These are phyloP conservation scores for Acrocephalus scirpaceus DNA, from an alignment of 2,797 vertebrate genomes.

Conservation along the genomic window DNA sequence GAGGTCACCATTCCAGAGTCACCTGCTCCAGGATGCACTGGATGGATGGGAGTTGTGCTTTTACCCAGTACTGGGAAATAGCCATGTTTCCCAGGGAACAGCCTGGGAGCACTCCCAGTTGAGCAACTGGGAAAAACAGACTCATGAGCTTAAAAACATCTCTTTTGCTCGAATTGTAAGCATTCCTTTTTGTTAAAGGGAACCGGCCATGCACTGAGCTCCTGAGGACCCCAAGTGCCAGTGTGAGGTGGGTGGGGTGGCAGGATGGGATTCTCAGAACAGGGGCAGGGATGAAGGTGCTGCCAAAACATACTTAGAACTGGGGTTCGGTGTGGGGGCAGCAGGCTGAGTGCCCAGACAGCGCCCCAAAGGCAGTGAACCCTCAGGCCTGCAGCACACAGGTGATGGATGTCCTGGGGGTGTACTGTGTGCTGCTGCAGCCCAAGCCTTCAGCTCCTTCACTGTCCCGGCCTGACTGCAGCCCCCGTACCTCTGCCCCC, in stretches of 20 bases:
- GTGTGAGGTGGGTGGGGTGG: background rate
- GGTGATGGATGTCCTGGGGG: background rate
- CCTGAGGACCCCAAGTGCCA: accelerated
- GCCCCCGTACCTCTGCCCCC: no score
- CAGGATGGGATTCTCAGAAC: background rate
- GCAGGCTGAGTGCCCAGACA: accelerated
- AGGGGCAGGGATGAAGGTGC: no score
- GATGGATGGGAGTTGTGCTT: accelerated
- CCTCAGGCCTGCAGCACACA: background rate
- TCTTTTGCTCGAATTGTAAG: background rate
- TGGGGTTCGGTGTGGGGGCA: accelerated
- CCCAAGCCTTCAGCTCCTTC: background rate
- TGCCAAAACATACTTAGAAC: accelerated
- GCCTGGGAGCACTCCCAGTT: background rate
- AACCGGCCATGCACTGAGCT: accelerated
- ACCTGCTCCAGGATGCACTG: accelerated
- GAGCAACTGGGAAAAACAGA: background rate
- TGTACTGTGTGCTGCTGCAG: background rate
- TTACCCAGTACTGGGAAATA: background rate
- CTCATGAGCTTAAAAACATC: background rate
- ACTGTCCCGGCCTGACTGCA: background rate
- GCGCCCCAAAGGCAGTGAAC: accelerated
- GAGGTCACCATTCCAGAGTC: background rate
- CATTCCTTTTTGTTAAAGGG: accelerated
- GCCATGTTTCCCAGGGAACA: background rate